Percentiles rank a stretch among this genome's conserved stretches.
Conservation (phyloP, 2,113 vertebrate species). For the Anoura caudifer region DNA sequence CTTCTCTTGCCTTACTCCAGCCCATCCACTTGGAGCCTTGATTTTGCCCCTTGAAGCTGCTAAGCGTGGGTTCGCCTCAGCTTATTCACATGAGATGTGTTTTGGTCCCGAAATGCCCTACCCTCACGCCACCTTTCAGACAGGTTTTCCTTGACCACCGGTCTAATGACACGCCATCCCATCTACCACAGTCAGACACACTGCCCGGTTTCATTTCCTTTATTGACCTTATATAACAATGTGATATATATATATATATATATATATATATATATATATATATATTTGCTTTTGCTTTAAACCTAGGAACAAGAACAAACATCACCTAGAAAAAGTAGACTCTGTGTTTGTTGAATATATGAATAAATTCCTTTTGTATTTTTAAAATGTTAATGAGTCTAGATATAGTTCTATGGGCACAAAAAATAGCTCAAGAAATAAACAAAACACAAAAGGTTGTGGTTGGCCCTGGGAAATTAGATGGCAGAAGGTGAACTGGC, state of each 20-base stretch:
- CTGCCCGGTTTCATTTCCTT: background rate
- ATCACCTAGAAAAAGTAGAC: background rate
- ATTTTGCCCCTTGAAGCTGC: background rate
- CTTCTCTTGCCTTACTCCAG: background rate
- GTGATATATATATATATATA: no score
- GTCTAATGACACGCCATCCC: background rate
- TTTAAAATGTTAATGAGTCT: background rate
- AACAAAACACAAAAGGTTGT: background rate
- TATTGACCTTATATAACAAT: background rate
- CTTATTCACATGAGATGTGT: background rate
- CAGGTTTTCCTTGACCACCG: background rate
- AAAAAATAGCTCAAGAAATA: background rate
- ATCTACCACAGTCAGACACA: no score
- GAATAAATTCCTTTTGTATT: background rate
- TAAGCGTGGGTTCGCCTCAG: background rate
- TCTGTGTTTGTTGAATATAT: background rate
- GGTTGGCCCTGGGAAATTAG: background rate
- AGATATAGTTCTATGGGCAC: background rate
- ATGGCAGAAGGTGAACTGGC: background rate
- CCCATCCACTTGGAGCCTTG: background rate
- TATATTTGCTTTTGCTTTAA: background rate
- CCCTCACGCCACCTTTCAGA: background rate
- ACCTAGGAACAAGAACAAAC: background rate
- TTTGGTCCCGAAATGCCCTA: background rate
- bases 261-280: no score